phyloP scores from a whole-genome alignment of 2,888 invertebrate genomes.

The Xestobium rufovillosum region DNA sequence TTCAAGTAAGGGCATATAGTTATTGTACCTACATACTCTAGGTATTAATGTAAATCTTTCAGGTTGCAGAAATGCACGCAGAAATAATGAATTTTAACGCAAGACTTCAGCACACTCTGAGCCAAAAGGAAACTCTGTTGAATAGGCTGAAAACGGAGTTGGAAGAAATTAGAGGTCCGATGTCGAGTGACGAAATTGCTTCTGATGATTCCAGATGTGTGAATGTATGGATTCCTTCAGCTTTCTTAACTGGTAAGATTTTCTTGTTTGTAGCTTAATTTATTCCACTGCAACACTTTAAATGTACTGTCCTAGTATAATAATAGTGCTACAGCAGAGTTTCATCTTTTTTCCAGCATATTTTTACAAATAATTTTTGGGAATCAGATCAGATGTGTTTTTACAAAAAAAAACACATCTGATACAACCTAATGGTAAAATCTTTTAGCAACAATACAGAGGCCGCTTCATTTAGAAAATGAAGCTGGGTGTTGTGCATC shows the following conservation, averaged over 20 bases:
- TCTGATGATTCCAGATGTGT: constrained; percentile 49
- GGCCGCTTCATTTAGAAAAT: neutral
- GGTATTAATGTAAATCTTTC: too few species aligned
- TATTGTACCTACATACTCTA: too few species aligned
- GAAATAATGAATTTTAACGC: constrained; percentile 90
- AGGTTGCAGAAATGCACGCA: constrained; percentile 92
- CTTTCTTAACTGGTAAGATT: constrained; percentile 60
- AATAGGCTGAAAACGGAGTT: constrained; percentile 56
- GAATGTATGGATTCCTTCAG: constrained; percentile 81
- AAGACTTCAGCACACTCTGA: constrained; percentile 64
- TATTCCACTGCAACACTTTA: constrained; percentile 3
- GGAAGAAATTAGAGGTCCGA: constrained; percentile 57
- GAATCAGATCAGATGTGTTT: too few species aligned
- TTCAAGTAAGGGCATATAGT: constrained; percentile 63
- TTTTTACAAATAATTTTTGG: constrained; percentile 3
- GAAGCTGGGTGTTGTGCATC: too few species aligned
- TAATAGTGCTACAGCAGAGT: neutral
- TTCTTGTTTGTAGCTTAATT: constrained; percentile 8
- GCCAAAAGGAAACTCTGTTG: constrained; percentile 54
- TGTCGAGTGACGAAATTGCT: constrained; percentile 44
- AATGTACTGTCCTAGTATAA: constrained; percentile 2
- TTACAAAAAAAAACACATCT: too few species aligned
- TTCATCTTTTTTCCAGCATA: constrained; percentile 5
- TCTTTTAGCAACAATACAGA: constrained; percentile 1
- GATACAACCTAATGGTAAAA: too few species aligned